phyloP scores from a whole-genome alignment of 2,113 vertebrate genomes.

The Sinocyclocheilus grahami region DNA sequence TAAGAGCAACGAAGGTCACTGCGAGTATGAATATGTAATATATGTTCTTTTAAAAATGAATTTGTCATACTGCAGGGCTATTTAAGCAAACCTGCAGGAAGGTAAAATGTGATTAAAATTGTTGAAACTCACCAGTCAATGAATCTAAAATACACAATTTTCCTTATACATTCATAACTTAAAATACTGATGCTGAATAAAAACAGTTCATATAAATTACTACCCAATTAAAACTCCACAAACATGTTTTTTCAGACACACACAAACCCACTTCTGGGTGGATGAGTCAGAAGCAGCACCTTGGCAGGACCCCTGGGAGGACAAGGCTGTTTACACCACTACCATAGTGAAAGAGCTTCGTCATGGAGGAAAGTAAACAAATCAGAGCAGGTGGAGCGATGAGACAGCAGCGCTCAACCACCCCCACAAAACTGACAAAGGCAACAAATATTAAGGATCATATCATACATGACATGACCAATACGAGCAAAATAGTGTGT shows the following conservation, averaged over 20 bases:
- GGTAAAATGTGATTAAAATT: neutral
- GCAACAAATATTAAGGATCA: neutral
- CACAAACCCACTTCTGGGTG: slow-evolving; percentile 7
- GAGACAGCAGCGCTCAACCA: slow-evolving; percentile 1
- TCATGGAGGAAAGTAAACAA: slow-evolving; percentile 41
- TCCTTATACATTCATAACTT: neutral
- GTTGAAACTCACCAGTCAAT: neutral
- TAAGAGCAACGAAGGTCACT: too few species aligned
- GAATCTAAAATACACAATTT: neutral
- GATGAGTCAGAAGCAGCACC: slow-evolving; percentile 34
- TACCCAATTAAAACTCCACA: neutral
- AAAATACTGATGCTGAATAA: neutral
- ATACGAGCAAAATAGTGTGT: neutral
- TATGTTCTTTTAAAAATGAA: neutral
- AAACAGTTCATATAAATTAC: neutral
- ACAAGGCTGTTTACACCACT: slow-evolving; percentile 30
- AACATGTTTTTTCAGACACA: neutral
- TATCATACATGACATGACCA: neutral
- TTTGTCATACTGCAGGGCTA: neutral
- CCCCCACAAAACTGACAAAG: neutral
- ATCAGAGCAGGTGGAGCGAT: slow-evolving; percentile 15
- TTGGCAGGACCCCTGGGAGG: slow-evolving; percentile 39
- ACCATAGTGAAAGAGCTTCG: slow-evolving; percentile 40
- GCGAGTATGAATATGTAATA: too few species aligned
- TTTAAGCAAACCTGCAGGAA: neutral